phyloP scores from a whole-genome alignment of 2,113 vertebrate genomes.

The Chinchilla lanigera region DNA sequence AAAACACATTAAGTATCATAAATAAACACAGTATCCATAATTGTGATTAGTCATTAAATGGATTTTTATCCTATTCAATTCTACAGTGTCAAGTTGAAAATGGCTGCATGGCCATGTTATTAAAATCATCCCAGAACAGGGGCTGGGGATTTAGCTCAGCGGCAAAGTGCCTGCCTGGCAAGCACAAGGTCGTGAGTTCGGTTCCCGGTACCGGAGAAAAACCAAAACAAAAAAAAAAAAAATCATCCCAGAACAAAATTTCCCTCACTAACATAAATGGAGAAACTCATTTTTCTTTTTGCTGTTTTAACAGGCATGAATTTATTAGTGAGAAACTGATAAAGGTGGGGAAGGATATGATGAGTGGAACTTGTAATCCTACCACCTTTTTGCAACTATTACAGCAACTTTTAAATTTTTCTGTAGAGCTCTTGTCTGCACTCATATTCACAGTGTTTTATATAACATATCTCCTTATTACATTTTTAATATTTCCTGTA shows the following conservation, averaged over 20 bases:
- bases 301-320: slow-evolving; percentile 22
- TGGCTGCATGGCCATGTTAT: background rate
- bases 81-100: background rate
- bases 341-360: background rate
- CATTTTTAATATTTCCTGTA: background rate
- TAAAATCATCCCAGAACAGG: background rate
- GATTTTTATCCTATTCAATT: background rate
- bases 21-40: background rate
- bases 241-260: background rate
- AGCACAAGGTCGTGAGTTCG: too few species aligned
- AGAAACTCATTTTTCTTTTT: background rate
- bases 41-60: background rate
- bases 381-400: background rate
- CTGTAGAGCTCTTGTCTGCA: background rate
- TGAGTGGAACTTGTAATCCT: background rate
- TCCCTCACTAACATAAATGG: background rate
- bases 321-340: background rate
- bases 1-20: background rate
- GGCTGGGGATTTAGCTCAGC: too few species aligned
- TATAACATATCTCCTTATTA: background rate
- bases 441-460: background rate
- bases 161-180: too few species aligned
- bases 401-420: background rate
- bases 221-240: too few species aligned
- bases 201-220: too few species aligned